A percentile compares a stretch with the other conserved stretches of the same genome.
Conservation (phyloP, 2,113 vertebrate species). For the Spheniscus mendiculus region DNA sequence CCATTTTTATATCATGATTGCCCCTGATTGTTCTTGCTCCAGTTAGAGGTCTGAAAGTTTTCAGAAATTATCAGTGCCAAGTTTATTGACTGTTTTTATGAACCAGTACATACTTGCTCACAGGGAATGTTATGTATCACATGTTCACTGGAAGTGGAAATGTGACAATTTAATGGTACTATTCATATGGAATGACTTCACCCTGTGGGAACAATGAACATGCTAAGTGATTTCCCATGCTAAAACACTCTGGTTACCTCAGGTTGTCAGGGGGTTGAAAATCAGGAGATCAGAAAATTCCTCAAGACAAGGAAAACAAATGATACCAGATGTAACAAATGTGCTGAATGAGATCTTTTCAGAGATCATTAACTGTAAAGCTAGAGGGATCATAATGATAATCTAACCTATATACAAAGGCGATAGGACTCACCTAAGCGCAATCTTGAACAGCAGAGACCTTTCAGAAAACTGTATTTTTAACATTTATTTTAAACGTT, state of each 20-base stretch:
- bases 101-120: not conserved
- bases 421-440: not conserved
- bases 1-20: not conserved
- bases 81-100: not conserved
- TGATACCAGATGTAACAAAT: not conserved
- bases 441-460: not conserved
- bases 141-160: not conserved
- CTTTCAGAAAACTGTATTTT: not conserved
- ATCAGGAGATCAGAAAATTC: not conserved
- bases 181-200: not conserved
- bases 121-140: not conserved
- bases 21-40: not conserved
- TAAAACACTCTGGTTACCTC: not conserved
- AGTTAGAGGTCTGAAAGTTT: not conserved
- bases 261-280: not conserved
- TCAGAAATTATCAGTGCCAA: not conserved
- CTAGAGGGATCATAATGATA: not conserved
- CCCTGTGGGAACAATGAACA: not conserved
- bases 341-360: not conserved
- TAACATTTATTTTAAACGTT: accelerated
- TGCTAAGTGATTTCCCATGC: not conserved
- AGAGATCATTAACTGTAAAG: not conserved
- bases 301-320: not conserved
- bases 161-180: not conserved
- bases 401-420: not conserved